phyloP scores from a whole-genome alignment of 30 jellyfish, hydroid and myxozoan species.

The Calvadosia cruxmelitensis region DNA sequence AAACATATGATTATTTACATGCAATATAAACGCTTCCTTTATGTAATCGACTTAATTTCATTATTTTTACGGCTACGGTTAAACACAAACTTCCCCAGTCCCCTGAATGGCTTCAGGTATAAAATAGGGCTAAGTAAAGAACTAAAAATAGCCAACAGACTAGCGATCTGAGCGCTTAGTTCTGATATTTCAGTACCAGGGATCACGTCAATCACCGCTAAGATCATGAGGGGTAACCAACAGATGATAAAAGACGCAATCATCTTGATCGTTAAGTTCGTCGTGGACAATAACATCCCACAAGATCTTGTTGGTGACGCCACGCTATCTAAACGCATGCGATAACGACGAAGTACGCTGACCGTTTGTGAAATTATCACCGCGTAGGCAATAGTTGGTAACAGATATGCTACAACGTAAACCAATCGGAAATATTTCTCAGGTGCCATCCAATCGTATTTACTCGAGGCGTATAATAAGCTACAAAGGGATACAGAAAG shows the following conservation, averaged over 20 bases:
- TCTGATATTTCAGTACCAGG: neutral
- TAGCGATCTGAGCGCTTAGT: neutral
- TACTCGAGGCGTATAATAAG: constrained; percentile 1
- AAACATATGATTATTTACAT: no score
- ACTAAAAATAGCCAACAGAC: constrained; percentile 26
- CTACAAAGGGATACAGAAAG: constrained; percentile 3
- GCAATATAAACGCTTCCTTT: no score
- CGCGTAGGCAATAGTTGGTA: constrained; percentile 8
- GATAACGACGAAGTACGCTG: neutral
- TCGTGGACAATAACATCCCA: neutral
- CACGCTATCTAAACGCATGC: neutral
- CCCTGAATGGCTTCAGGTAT: constrained; percentile 19
- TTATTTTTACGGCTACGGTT: no score
- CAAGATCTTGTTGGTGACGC: neutral
- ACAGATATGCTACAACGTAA: constrained; percentile 9
- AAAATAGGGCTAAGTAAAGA: constrained; percentile 36
- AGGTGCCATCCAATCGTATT: neutral
- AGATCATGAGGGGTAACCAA: constrained; percentile 45
- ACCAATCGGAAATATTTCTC: constrained; percentile 6
- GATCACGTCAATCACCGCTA: neutral
- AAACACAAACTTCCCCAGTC: no score
- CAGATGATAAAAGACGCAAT: constrained; percentile 28
- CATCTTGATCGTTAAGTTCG: constrained; percentile 31
- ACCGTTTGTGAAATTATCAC: neutral
- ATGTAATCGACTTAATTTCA: no score